Percentiles rank a stretch among this genome's conserved stretches.
phyloP scores from a whole-genome alignment of 2,113 vertebrate species.

The Hemicordylus capensis region DNA sequence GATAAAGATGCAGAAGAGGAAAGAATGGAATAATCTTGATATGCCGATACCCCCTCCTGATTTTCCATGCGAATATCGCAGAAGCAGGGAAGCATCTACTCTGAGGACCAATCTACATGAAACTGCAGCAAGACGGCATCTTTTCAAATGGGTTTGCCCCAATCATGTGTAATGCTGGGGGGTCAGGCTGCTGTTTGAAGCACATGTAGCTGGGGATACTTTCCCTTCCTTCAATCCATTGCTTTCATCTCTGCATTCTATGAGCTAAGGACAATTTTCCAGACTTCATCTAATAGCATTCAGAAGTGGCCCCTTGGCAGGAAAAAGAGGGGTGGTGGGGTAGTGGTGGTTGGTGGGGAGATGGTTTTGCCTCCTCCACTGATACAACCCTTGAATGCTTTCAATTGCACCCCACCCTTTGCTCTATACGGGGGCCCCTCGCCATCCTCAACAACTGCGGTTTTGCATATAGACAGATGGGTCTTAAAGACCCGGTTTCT shows the following conservation, averaged over 20 bases:
- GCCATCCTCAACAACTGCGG: too few species aligned
- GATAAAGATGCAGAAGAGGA: constrained; percentile 31
- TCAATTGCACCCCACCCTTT: neutral
- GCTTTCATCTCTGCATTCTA: too few species aligned
- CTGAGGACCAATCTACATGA: neutral
- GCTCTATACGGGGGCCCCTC: too few species aligned
- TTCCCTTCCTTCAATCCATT: too few species aligned
- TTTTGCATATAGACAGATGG: too few species aligned
- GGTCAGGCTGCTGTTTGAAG: neutral
- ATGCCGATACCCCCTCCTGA: neutral
- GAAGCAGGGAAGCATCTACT: constrained; percentile 18
- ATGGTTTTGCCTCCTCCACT: too few species aligned
- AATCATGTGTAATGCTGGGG: neutral
- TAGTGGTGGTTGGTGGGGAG: too few species aligned
- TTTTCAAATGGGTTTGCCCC: neutral
- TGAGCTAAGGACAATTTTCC: neutral
- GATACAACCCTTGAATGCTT: neutral
- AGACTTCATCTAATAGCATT: neutral
- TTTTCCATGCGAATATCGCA: constrained; percentile 3
- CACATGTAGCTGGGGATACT: too few species aligned
- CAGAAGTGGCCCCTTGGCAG: neutral
- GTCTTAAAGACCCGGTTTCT: too few species aligned
- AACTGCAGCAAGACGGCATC: too few species aligned
- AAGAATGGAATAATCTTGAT: constrained; percentile 12
- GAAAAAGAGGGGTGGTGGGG: too few species aligned